Conservation (phyloP, 2,113 vertebrate species). For the Pituophis catenifer region DNA sequence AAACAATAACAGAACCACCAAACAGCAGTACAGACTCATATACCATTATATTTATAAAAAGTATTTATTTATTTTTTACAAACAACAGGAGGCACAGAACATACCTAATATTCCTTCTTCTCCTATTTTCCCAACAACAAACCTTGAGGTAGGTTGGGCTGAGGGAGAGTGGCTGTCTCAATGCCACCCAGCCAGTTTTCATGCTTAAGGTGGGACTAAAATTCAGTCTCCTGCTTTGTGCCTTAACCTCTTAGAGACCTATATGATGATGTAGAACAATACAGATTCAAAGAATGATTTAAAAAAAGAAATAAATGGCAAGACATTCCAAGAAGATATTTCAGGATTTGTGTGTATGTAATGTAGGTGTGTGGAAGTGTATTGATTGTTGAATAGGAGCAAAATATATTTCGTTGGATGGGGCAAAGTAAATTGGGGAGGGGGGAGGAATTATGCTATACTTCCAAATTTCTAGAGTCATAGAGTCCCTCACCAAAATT, state of each 20-base stretch:
- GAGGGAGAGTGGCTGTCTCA: not conserved
- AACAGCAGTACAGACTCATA: not conserved
- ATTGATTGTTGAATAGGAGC: not conserved
- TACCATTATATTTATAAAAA: not conserved
- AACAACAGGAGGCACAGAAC: not conserved
- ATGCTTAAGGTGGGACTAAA: not conserved
- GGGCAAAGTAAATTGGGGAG: not conserved
- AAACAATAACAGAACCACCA: not conserved
- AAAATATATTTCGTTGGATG: not conserved
- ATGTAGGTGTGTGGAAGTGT: too few species aligned
- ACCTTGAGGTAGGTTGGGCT: not conserved
- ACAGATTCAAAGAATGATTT: not conserved
- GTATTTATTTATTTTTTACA: not conserved
- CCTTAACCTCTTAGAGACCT: not conserved
- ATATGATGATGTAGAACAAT: not conserved
- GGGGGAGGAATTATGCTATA: not conserved
- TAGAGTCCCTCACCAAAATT: too few species aligned
- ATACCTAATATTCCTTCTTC: not conserved
- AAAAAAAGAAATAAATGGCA: not conserved
- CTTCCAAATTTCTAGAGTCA: too few species aligned
- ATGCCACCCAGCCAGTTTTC: not conserved
- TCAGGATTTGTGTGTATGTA: not conserved
- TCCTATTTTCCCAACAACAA: not conserved
- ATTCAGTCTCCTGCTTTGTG: not conserved
- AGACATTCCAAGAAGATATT: not conserved